Evolutionary conservation across 2,113 vertebrate genomes (phyloP).

Genomic region (Apteryx mantelli): DNA sequence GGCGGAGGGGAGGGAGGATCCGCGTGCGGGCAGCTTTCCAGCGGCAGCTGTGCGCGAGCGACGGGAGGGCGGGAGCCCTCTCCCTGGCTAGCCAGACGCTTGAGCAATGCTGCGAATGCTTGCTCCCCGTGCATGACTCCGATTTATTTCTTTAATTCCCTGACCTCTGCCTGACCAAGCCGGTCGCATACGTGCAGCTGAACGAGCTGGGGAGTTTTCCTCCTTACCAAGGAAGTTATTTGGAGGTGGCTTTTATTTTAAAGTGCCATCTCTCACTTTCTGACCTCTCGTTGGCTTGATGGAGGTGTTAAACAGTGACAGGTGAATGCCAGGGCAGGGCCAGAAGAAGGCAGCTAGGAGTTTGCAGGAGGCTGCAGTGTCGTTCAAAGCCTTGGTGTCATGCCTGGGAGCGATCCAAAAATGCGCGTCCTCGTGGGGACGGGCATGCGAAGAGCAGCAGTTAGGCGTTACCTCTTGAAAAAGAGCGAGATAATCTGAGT

Average conservation of each 20-base stretch:
- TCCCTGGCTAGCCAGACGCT: not conserved
- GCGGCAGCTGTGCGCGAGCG: slow-evolving; percentile 20
- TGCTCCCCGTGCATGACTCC: not conserved
- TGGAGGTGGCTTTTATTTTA: slow-evolving; percentile 4
- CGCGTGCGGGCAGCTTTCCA: slow-evolving; percentile 37
- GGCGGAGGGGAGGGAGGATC: slow-evolving; percentile 19
- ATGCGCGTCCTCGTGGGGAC: too few species aligned
- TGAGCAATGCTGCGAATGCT: slow-evolving; percentile 36
- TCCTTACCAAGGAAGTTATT: slow-evolving; percentile 15
- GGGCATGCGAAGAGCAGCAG: too few species aligned
- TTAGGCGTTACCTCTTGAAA: too few species aligned
- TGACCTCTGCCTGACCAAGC: slow-evolving; percentile 34
- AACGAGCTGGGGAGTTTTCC: not conserved
- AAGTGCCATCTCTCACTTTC: not conserved
- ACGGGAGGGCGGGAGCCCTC: slow-evolving; percentile 38
- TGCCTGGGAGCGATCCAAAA: too few species aligned
- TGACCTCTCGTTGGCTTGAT: not conserved
- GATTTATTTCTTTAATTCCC: not conserved
- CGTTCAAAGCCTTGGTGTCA: too few species aligned
- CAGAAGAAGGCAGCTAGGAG: not conserved
- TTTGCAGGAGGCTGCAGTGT: not conserved
- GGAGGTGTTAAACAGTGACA: not conserved
- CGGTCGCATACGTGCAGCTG: not conserved
- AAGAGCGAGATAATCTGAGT: too few species aligned
- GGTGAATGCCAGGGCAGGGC: not conserved